Base-by-base conservation (phyloP, 1,140 invertebrate species). In the Galleria mellonella region DNA sequence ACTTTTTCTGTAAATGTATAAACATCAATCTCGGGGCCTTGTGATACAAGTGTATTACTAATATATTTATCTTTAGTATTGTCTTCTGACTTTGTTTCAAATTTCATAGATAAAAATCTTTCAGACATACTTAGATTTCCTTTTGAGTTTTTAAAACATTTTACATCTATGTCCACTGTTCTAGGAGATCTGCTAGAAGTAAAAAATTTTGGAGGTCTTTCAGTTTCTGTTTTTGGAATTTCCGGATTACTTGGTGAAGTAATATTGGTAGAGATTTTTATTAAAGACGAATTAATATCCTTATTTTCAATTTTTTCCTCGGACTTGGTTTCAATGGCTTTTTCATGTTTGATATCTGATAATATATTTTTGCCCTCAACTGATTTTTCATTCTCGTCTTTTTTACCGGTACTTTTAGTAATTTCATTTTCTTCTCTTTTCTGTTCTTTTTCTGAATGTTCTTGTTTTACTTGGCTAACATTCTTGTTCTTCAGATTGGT, bases 1-100 rank as follows among this genome's bases (percentile, higher is more conserved):
- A 82, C 82, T 63, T 85, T 85, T 54, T 85, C 82, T 10, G 82
- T 78, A 48, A 85, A 85, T 12, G 82, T 83, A 50, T 85, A 85
- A 14, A 85, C 82, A 45, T 85, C 82, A 37, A 85, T 73, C 44
- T 83, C 79, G 13, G 82, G 55, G 10, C 75, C 78, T 55, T 83
- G 76, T 29, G 81, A 75, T 27, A 84, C 56, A 23, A 83, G 56
- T 31, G 64, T 65, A 50, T 74, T 82, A 2, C 63, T 55, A 29
- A 44, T 28, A 51, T 32, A 63, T 57, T 82, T 85, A 35, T 78
- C 68, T 59, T 82, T 79, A 39, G 42, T 62, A 15, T 27, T 59
- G n/a, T 82, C 82, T 38, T 78, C 69, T 23, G 43, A 44, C 65
- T 79, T 83, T n/a, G 63, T 62, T 65, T 81, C 76, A 37, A 60